Evolutionary conservation across 1,140 invertebrate genomes (phyloP).

Genomic region (Spodoptera frugiperda): DNA sequence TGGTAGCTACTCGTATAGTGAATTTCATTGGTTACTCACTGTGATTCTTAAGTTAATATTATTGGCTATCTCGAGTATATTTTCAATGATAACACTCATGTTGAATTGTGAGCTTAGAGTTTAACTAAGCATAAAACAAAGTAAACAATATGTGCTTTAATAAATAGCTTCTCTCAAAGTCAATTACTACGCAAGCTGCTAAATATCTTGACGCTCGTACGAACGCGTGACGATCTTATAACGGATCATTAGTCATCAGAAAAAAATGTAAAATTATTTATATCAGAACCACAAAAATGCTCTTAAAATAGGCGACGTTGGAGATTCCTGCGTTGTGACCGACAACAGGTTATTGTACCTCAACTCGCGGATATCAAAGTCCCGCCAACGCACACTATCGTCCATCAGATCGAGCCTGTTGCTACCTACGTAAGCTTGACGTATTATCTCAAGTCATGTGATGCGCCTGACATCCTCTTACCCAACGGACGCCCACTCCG

Average conservation of each 20-base stretch:
- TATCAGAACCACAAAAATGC: neutral
- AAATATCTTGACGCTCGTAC: too few relatives aligned
- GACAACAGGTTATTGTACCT: conserved; percentile 44
- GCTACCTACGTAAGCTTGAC: conserved; percentile 41
- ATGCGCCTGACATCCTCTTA: conserved; percentile 44
- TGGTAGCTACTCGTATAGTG: too few relatives aligned
- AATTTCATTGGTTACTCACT: too few relatives aligned
- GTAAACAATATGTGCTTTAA: too few relatives aligned
- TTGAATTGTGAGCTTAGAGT: neutral
- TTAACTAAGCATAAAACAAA: too few relatives aligned
- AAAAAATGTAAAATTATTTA: neutral
- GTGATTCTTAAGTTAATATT: neutral
- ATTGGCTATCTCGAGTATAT: too few relatives aligned
- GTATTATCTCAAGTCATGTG: conserved; percentile 35
- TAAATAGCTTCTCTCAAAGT: too few relatives aligned
- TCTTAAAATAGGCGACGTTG: neutral
- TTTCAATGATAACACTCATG: too few relatives aligned
- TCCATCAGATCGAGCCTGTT: conserved; percentile 24
- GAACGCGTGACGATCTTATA: too few relatives aligned
- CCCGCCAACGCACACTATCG: neutral
- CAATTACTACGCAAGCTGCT: too few relatives aligned
- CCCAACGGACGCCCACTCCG: conserved; percentile 37
- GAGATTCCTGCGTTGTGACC: neutral
- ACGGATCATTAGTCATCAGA: neutral
- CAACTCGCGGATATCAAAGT: conserved; percentile 29